Percentiles rank a stretch among this genome's conserved stretches.
phyloP scores from a whole-genome alignment of 2,113 vertebrate genomes.

The Crocuta crocuta region DNA sequence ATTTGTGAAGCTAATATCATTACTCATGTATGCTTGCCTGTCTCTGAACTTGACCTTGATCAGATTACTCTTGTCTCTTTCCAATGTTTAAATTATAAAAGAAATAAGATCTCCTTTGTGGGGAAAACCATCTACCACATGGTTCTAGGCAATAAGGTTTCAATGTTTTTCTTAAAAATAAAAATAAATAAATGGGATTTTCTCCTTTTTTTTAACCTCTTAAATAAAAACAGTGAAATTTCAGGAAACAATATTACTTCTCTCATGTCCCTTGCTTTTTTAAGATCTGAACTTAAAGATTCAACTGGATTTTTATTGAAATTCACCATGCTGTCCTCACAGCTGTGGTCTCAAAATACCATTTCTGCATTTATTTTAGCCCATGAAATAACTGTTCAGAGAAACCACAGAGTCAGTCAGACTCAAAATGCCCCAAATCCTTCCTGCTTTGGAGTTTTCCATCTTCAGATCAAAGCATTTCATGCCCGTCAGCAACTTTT shows the following conservation, averaged over 20 bases:
- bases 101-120: neutral
- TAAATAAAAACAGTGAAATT: slow-evolving; percentile 24
- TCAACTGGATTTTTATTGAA: slow-evolving; percentile 67
- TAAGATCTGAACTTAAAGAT: slow-evolving; percentile 43
- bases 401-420: slow-evolving; percentile 81
- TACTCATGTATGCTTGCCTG: neutral
- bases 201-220: neutral
- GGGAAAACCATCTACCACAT: neutral
- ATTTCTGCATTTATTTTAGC: slow-evolving; percentile 77
- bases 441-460: slow-evolving; percentile 81
- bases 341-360: slow-evolving; percentile 76
- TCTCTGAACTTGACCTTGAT: neutral
- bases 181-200: neutral
- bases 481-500: slow-evolving; percentile 79
- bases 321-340: slow-evolving; percentile 55
- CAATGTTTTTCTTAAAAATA: slow-evolving; percentile 10
- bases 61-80: neutral
- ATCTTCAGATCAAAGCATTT: slow-evolving; percentile 79
- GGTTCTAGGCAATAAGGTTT: neutral
- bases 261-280: slow-evolving; percentile 18
- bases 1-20: neutral
- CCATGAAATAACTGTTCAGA: slow-evolving; percentile 63
- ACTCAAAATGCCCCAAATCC: slow-evolving; percentile 77
- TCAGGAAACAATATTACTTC: slow-evolving; percentile 31
- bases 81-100: neutral